phyloP scores from a whole-genome alignment of 1,140 invertebrate genomes.

The Monochamus saltuarius region DNA sequence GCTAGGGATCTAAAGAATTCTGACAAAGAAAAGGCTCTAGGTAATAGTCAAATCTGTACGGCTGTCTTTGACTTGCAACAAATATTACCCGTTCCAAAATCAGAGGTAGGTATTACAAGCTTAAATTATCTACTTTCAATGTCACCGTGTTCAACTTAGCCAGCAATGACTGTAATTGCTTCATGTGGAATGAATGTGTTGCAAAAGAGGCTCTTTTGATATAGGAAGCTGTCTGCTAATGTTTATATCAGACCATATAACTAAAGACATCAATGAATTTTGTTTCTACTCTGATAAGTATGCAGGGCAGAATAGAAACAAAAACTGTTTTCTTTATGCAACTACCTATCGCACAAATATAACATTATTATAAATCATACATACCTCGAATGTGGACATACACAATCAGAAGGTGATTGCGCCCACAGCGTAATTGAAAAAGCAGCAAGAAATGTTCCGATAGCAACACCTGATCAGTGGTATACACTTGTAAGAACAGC shows the following conservation, averaged over 20 bases:
- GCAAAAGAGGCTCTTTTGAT: constrained; percentile 38
- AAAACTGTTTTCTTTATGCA: constrained; percentile 41
- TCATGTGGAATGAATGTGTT: constrained; percentile 40
- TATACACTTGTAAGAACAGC: constrained; percentile 38
- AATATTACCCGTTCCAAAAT: constrained; percentile 13
- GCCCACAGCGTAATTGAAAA: constrained; percentile 46
- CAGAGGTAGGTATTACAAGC: constrained; percentile 22
- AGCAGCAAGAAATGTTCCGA: constrained; percentile 34
- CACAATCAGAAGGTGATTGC: constrained; percentile 47
- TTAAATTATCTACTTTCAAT: constrained; percentile 34
- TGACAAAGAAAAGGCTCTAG: constrained; percentile 5
- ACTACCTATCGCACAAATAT: constrained; percentile 31
- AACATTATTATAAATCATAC: constrained; percentile 39
- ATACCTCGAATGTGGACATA: constrained; percentile 48
- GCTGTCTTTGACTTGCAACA: constrained; percentile 20
- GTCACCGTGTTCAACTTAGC: constrained; percentile 40
- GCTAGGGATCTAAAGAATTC: constrained; percentile 10
- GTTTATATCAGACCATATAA: constrained; percentile 26
- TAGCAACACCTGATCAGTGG: constrained; percentile 43
- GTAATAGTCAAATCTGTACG: background rate
- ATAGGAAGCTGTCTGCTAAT: constrained; percentile 41
- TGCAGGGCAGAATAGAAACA: constrained; percentile 47
- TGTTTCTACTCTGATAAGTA: constrained; percentile 49
- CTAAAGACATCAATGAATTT: constrained; percentile 38
- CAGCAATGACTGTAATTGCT: constrained; percentile 32